These are phyloP conservation scores for Balaeniceps rex DNA, from an alignment of 2,113 vertebrate species.

Conservation along the genomic window DNA sequence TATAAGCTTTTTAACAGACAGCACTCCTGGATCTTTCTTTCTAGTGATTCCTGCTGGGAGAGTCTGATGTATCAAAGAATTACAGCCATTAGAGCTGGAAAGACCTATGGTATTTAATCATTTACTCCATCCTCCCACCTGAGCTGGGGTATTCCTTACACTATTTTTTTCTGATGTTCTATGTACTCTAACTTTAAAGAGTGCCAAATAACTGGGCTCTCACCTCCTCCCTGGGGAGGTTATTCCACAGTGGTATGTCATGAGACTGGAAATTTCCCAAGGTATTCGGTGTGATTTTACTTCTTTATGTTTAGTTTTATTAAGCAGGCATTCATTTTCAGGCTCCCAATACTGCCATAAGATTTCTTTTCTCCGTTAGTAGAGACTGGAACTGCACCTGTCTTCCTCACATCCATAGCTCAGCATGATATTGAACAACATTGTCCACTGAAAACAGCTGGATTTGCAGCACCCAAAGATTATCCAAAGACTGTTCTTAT, in stretches of 20 bases:
- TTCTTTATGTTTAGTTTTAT: background rate
- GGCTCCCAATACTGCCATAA: background rate
- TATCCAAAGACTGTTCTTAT: background rate
- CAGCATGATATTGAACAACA: background rate
- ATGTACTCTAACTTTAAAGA: background rate
- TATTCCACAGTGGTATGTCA: background rate
- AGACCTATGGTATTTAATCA: slow-evolving; percentile 45
- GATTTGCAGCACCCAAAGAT: background rate
- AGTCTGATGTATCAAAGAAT: slow-evolving; percentile 49
- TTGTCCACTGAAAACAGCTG: background rate
- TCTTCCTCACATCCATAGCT: background rate
- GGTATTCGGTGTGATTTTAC: background rate
- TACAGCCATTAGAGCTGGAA: slow-evolving; percentile 14
- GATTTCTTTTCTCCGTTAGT: background rate
- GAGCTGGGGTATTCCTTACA: background rate
- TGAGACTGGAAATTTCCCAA: background rate
- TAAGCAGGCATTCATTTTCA: background rate
- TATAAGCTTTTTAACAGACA: slow-evolving; percentile 25
- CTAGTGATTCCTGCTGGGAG: slow-evolving; percentile 25
- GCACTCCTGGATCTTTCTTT: slow-evolving; percentile 1
- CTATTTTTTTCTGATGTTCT: background rate
- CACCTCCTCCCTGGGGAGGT: background rate
- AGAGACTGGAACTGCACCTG: background rate
- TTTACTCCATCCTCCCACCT: slow-evolving; percentile 38
- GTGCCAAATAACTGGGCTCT: background rate